phyloP scores from a whole-genome alignment of 2,888 invertebrate genomes.

The Spilosoma lubricipeda region DNA sequence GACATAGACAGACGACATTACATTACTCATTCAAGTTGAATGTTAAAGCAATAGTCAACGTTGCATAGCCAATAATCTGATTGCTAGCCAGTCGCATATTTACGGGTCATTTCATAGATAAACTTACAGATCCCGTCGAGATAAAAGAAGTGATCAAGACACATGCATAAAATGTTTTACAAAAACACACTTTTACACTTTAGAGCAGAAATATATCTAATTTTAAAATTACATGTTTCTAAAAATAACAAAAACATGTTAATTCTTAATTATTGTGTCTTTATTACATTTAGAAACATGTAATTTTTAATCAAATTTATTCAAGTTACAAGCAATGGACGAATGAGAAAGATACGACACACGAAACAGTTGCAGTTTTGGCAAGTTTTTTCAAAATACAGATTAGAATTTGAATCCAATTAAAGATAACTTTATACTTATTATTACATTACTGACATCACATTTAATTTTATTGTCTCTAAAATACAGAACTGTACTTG shows the following conservation, averaged over 20 bases:
- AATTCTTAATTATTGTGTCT: too few species aligned
- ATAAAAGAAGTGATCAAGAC: slow-evolving; percentile 37
- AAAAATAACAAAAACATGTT: too few species aligned
- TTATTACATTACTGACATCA: neutral
- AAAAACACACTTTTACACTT: slow-evolving; percentile 21
- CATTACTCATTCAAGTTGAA: slow-evolving; percentile 17
- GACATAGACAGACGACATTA: slow-evolving; percentile 33
- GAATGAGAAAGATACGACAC: neutral
- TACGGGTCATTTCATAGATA: slow-evolving; percentile 42
- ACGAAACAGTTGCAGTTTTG: slow-evolving; percentile 15
- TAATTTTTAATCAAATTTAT: neutral
- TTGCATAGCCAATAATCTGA: slow-evolving; percentile 31
- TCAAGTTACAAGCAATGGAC: neutral
- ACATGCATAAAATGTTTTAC: slow-evolving; percentile 36
- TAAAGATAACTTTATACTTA: neutral
- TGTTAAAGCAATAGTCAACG: slow-evolving; percentile 51
- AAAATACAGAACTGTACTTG: neutral
- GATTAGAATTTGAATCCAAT: neutral
- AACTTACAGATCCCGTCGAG: slow-evolving; percentile 27
- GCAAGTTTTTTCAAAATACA: slow-evolving; percentile 20
- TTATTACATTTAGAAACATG: too few species aligned
- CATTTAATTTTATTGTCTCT: neutral
- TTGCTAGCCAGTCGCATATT: slow-evolving; percentile 33
- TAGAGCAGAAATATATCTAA: too few species aligned
- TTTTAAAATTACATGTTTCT: too few species aligned